Evolutionary conservation across 1,140 invertebrate genomes (phyloP), one percentile per base, ranked within the genome.

Genomic region (Semibalanus balanoides): DNA sequence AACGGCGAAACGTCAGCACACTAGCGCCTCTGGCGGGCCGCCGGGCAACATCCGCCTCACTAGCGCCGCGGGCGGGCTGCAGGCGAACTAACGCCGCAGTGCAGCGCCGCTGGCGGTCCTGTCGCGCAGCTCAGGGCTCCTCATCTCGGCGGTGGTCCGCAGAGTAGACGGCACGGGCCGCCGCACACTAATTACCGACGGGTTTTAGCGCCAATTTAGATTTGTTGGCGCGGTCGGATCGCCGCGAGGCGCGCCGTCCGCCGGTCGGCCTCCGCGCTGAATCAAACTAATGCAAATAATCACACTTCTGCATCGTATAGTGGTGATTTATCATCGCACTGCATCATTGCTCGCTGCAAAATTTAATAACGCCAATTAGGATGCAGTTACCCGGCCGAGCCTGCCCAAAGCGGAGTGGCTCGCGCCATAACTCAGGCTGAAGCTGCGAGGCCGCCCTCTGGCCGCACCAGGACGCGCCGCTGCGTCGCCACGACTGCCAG

Each of bases 261-360:
- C 22, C 14, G 51, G 14, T 19, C 51, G 51, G 14, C 22, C 51
- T 64, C 51, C 51, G 14, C 22, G 51, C 14, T 64, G 51, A 64
- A 64, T 64, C 51, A 64, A 64, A 64, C 51, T 64, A 64, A 64
- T 64, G 51, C 51, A 64, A 64, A 64, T 64, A 64, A 64, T 64
- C 51, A 64, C 51, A 64, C 51, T 64, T 64, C 11, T 64, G 22
- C 51, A 64, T 64, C 51, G 51, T 64, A 64, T 11, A 64, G 22
- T 25, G 51, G 51, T 25, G 51, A 64, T 64, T 64, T 64, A 64
- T 64, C 51, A 64, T 64, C 14, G 14, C 11, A 19, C 22, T 14
- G 51, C 51, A 64, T 64, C 51, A 64, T 64, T 64, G 51, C 51
- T 64, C 51, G 51, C 51, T 64, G 51, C 51, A 64, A 64, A 64